phyloP scores from a whole-genome alignment of 2,113 vertebrate genomes.

The Psephotus haematonotus region DNA sequence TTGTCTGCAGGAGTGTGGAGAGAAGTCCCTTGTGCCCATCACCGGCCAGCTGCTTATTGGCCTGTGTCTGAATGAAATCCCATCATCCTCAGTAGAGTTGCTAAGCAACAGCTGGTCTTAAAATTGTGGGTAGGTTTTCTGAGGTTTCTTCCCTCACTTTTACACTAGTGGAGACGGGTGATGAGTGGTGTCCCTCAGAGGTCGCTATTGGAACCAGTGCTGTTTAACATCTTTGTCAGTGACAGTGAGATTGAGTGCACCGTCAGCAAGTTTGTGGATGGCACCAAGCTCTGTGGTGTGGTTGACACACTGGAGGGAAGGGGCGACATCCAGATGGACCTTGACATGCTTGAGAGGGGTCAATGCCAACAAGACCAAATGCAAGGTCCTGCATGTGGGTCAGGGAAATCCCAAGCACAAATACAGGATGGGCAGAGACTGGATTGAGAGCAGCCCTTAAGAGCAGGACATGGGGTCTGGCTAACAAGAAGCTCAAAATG shows the following conservation, averaged over 20 bases:
- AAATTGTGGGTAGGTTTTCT: neutral
- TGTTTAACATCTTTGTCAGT: neutral
- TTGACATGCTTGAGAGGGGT: neutral
- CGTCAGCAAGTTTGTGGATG: neutral
- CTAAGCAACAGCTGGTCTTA: neutral
- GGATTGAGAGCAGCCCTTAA: neutral
- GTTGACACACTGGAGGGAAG: neutral
- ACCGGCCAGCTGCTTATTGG: neutral
- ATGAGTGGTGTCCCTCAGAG: neutral
- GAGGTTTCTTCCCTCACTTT: neutral
- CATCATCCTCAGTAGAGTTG: neutral
- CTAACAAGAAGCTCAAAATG: neutral
- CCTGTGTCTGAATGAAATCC: neutral
- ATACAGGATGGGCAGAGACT: neutral
- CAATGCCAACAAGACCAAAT: neutral
- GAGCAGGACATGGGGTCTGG: neutral
- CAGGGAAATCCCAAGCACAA: neutral
- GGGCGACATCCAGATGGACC: neutral
- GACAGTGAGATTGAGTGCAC: neutral
- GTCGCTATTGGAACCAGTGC: neutral
- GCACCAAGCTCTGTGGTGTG: neutral
- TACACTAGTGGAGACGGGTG: neutral
- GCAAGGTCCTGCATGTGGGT: neutral
- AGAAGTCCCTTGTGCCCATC: neutral
- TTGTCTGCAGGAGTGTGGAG: rapidly evolving